Base-by-base conservation (phyloP, 2,113 vertebrate genomes). In the Phalacrocorax pelagicus region DNA sequence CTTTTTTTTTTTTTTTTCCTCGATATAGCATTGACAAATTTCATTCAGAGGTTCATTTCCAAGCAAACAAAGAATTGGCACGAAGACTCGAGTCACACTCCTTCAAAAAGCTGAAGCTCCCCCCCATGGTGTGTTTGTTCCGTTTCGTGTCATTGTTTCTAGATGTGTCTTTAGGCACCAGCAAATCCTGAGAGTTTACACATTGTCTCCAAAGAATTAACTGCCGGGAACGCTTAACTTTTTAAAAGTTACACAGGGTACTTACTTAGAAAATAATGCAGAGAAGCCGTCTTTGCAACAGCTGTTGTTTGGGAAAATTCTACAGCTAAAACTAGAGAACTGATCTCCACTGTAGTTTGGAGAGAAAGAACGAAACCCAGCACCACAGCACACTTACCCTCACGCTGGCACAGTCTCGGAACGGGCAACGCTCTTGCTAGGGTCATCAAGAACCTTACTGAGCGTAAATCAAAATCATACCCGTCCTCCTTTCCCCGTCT, bases 1-100 rank as follows among this genome's bases (percentile, higher is more conserved):
- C 15, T 52, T 47, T 79, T 52, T 83, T 93, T 58, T 47, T 80
- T 54, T 80, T 94, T 88, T 87, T 46, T 9, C 38, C 38, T n/a
- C n/a, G 10, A 11, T 57, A 46, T 1, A 81, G 55, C 59, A 46
- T 5, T 93, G 82, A 86, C 86, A 69, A 40, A 51, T 83, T 52
- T 73, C 36, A 66, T n/a, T 88, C 79, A 73, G 94, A 83, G 46
- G 92, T 58, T 95, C 93, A 73, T 54, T 96, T 81, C 32, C 36
- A 55, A 81, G 92, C 86, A 74, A 61, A 94, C 90, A 95, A 96
- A 90, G 94, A 80, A 87, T 2, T 95, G 95, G 92, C 94, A 86
- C 1, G 29, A 36, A 70, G 65, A 44, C 59, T 86, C 0, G 0
- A 65, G 80, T 90, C 72, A 63, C 92, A 46, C 90, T 92, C 82